Evolutionary conservation across 2,888 invertebrate genomes (phyloP), one percentile per base, ranked within the genome.

Genomic region (Arctia plantaginis): DNA sequence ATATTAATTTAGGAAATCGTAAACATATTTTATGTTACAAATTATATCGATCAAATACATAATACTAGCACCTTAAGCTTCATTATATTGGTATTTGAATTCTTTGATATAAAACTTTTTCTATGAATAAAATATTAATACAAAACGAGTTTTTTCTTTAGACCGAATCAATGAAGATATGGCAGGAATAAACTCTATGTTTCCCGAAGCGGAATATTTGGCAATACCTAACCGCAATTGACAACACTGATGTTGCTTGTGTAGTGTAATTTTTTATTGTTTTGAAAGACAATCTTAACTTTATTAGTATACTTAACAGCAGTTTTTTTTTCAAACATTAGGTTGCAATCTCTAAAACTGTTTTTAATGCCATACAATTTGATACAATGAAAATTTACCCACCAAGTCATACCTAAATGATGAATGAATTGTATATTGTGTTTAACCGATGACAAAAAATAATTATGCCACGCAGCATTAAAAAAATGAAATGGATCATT

Each of bases 1-100:
- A 75, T 67, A 72, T 80, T 80, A 70, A 77, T 77, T 55, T 75
- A 67, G 69, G 71, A 71, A 80, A 81, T 79, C 59, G 33, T 77
- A 71, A 77, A 77, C 71, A 73, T 74, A 67, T 75, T 77, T 77
- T 71, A 73, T 73, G 62, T 67, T 67, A 73, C 59, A 62, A 44
- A 51, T 74, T 73, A 73, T 75, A 77, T 65, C 66, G 73, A 70
- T 73, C 72, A 62, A 30, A 62, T 27, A 15, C 27, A 30, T 62
- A 62, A 62, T 30, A 30, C 27, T 30, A 62, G 59, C 27, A 62
- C 27, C 59, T 27, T 68, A 73, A 47, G 20, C 47, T 35, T 27
- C 13, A 66, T 39, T 35, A 59, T 66, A 41, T 64, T 59, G n/a
- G 66, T 66, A 47, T 73, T 73, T 69, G 73, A 41, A 62, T 71